Percentiles rank a stretch among this genome's conserved stretches.
phyloP scores from a whole-genome alignment of 2,797 vertebrate species.

The Manis javanica region DNA sequence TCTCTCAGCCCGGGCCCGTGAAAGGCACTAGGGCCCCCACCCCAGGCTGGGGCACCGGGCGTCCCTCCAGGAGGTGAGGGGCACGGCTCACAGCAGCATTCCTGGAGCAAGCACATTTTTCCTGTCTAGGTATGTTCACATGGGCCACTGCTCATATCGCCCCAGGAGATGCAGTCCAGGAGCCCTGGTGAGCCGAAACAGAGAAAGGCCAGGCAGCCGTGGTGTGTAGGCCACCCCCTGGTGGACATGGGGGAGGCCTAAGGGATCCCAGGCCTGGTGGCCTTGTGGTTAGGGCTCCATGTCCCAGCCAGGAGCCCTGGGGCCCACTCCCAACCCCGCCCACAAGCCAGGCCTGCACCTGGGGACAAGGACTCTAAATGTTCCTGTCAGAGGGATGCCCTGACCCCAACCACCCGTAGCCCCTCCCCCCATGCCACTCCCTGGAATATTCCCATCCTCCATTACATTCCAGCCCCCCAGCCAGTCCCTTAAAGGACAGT shows the following conservation, averaged over 20 bases:
- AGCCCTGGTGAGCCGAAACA: neutral
- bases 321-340: neutral
- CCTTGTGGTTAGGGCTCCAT: neutral
- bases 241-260: neutral
- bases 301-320: neutral
- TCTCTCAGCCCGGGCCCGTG: rapidly evolving
- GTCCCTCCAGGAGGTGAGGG: rapidly evolving
- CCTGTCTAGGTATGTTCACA: neutral
- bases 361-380: no score
- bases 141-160: neutral
- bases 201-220: neutral
- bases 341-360: neutral
- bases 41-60: neutral
- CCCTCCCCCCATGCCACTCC: rapidly evolving
- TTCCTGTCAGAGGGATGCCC: neutral
- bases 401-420: neutral
- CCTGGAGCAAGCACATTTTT: rapidly evolving
- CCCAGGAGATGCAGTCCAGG: rapidly evolving
- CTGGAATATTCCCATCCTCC: neutral
- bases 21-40: rapidly evolving
- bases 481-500: neutral
- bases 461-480: rapidly evolving
- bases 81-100: neutral
- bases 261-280: neutral
- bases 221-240: rapidly evolving